Percentiles rank a stretch among this genome's conserved stretches.
Evolutionary conservation across 2,888 invertebrate genomes (phyloP).

Genomic region (Gerris lacustris): DNA sequence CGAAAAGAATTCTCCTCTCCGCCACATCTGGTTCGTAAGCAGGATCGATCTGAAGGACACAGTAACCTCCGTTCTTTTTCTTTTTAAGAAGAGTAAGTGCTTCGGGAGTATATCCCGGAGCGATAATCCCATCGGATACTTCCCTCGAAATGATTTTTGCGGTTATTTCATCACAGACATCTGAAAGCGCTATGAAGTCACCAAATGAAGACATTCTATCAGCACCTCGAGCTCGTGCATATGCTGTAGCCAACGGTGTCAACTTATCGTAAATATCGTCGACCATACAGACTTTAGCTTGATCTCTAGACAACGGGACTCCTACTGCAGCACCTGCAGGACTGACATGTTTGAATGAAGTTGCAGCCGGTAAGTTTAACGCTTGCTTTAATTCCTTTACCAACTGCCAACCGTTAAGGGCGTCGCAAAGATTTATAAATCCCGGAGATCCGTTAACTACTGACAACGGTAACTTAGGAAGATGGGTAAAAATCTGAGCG

Average conservation of each 20-base stretch:
- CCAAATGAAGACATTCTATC: constrained; percentile 99
- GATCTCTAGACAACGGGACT: constrained; percentile 56
- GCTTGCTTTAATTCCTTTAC: constrained; percentile 76
- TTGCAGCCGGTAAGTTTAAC: constrained; percentile 74
- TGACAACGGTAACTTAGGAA: constrained; percentile 64
- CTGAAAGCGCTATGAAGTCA: constrained; percentile 90
- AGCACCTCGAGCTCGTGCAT: constrained; percentile 91
- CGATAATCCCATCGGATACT: constrained; percentile 92
- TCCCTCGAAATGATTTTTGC: constrained; percentile 77
- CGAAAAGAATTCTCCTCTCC: constrained; percentile 74
- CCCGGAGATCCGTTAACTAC: constrained; percentile 92
- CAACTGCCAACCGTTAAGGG: constrained; percentile 92
- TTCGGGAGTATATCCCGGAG: constrained; percentile 74
- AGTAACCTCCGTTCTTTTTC: constrained; percentile 89
- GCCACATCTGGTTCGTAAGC: constrained; percentile 64
- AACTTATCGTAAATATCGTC: constrained; percentile 62
- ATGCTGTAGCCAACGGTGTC: constrained; percentile 76
- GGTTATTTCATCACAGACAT: constrained; percentile 76
- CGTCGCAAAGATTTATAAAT: constrained; percentile 94
- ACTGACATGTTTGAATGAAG: constrained; percentile 96
- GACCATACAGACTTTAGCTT: constrained; percentile 84
- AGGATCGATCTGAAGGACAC: constrained; percentile 82
- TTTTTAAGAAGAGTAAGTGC: constrained; percentile 78
- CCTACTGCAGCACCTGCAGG: constrained; percentile 95
- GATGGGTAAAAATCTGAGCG: constrained; percentile 76